Conservation (phyloP, 2,888 invertebrate species). For the Caenorhabditis parvicauda region DNA sequence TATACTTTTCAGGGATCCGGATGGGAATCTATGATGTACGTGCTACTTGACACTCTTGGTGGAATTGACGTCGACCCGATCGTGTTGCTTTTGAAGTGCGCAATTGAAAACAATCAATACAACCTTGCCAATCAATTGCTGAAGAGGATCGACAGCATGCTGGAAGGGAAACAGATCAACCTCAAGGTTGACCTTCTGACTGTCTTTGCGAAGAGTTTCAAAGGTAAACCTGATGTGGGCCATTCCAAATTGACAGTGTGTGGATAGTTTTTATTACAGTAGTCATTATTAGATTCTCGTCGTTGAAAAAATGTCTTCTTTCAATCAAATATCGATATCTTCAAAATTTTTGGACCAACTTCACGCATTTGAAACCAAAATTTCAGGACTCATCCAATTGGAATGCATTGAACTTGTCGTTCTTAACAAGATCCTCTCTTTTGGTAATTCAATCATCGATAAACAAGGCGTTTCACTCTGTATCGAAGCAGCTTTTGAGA, state of each 20-base stretch:
- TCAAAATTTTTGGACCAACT: no score
- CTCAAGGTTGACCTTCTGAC: conserved; percentile 18
- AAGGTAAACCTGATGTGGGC: neutral
- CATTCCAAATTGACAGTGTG: neutral
- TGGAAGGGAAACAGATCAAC: conserved; percentile 21
- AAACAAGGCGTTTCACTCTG: no score
- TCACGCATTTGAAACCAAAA: no score
- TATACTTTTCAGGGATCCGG: no score
- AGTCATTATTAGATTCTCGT: no score
- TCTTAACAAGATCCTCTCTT: no score
- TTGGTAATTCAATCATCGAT: no score
- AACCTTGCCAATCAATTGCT: conserved; percentile 38
- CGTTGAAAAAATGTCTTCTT: no score
- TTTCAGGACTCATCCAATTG: no score
- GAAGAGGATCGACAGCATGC: conserved; percentile 27
- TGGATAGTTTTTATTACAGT: no score
- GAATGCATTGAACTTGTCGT: no score
- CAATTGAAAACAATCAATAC: conserved; percentile 23
- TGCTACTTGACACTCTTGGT: conserved; percentile 65
- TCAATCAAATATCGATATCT: no score
- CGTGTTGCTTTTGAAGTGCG: conserved; percentile 26
- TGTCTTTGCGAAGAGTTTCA: conserved; percentile 19
- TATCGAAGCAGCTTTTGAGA: conserved; percentile 9
- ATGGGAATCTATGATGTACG: conserved; percentile 59
- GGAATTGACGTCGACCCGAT: conserved; percentile 44